Percentiles rank a stretch among this genome's conserved stretches.
These are phyloP conservation scores for Sinocyclocheilus grahami DNA, from an alignment of 2,113 vertebrate genomes.

Conservation along the genomic window DNA sequence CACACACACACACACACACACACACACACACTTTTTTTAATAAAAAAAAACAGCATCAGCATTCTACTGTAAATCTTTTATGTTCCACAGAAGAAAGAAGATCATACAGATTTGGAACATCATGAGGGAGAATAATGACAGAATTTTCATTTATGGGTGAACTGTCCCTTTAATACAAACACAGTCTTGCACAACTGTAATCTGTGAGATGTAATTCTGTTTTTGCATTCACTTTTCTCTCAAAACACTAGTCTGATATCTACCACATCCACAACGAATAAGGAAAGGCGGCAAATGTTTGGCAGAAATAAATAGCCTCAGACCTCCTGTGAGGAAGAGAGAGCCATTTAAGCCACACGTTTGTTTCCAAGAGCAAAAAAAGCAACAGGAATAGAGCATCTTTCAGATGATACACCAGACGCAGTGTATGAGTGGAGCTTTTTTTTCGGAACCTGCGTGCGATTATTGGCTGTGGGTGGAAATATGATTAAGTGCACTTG, in stretches of 20 bases:
- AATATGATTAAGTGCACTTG: slow-evolving; percentile 43
- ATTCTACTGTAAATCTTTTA: neutral
- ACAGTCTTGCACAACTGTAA: neutral
- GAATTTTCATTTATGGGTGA: neutral
- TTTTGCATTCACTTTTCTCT: slow-evolving; percentile 59
- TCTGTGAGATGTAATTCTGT: slow-evolving; percentile 41
- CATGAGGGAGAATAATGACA: neutral
- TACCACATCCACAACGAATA: slow-evolving; percentile 53
- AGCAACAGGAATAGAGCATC: slow-evolving; percentile 44
- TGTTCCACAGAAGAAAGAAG: neutral
- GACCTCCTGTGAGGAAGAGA: slow-evolving; percentile 54
- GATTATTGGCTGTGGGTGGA: slow-evolving; percentile 39
- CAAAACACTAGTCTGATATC: slow-evolving; percentile 58
- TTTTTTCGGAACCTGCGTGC: slow-evolving; percentile 5
- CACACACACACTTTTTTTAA: too few relatives aligned
- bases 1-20: too few relatives aligned
- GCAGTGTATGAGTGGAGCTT: slow-evolving; percentile 49
- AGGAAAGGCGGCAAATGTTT: slow-evolving; percentile 63
- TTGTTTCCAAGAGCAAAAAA: slow-evolving; percentile 56
- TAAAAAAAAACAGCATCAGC: neutral
- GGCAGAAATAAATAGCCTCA: slow-evolving; percentile 60
- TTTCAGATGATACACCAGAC: slow-evolving; percentile 20
- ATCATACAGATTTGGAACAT: neutral
- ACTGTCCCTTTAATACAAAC: neutral
- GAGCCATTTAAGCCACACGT: slow-evolving; percentile 56